Base-by-base conservation (phyloP, 2,113 vertebrate genomes). In the Aix galericulata region DNA sequence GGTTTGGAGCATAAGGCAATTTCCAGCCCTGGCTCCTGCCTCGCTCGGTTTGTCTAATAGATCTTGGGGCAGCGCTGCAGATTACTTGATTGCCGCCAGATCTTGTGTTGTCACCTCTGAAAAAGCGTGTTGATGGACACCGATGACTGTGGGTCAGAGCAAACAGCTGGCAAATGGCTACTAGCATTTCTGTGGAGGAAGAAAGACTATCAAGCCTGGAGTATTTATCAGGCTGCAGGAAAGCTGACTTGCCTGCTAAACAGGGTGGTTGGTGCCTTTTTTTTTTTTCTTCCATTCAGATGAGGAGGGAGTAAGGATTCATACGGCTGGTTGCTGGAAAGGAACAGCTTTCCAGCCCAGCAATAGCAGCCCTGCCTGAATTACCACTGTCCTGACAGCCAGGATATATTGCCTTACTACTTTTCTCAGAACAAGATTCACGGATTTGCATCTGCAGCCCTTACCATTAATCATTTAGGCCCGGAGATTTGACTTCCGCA, bases 221-320 rank as follows among this genome's bases (percentile, higher is more conserved):
- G 93, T 84, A 87, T 96, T 93, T 95, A 82, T 93, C 94, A 95
- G 90, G 23, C 94, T 88, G 77, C 50, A 3, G 66, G 29, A 88
- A 75, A 93, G 85, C 83, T 91, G 95, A 91, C 93, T 86, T 56
- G 94, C 90, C 87, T 96, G 77, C 93, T 97, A 96, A 97, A 80
- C 62, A 94, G 86, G 22, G 36, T 74, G 42, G 56, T 5, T 90
- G 63, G 25, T 50, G 46, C 15, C 29, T 44, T 44, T 46, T 46
- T 46, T 18, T 46, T 18, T 44, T 29, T 11, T 3, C 18, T 62
- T 84, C 93, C 64, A 52, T 87, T 95, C 82, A 85, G 82, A 94
- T 67, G 69, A 73, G 71, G 32, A 86, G 11, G 56, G 71, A 95
- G 85, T 32, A 38, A 3, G 55, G 91, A 89, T 81, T 92, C 68